phyloP scores from a whole-genome alignment of 2,888 invertebrate genomes.

The Andricus quercusramuli region DNA sequence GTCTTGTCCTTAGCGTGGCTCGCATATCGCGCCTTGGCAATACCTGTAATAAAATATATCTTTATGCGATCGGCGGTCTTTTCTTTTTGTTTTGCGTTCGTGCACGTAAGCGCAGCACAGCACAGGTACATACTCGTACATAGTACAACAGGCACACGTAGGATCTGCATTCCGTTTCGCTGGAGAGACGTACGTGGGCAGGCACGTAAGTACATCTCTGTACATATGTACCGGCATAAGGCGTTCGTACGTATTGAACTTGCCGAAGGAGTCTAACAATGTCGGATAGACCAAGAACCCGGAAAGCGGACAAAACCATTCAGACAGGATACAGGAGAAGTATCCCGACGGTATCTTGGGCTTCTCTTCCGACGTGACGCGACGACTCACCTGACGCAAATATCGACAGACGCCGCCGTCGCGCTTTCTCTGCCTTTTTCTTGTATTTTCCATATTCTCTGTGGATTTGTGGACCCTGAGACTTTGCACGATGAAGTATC shows the following conservation, averaged over 20 bases:
- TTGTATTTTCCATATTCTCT: slow-evolving; percentile 14
- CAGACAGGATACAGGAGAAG: background rate
- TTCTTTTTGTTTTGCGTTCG: slow-evolving; percentile 11
- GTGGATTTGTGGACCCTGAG: slow-evolving; percentile 8
- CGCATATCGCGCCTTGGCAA: slow-evolving; percentile 23
- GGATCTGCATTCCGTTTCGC: slow-evolving; percentile 25
- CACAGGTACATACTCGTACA: background rate
- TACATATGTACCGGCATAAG: slow-evolving; percentile 23
- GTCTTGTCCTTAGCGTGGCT: slow-evolving; percentile 22
- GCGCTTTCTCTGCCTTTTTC: slow-evolving; percentile 7
- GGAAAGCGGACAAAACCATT: slow-evolving; percentile 28
- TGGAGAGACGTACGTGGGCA: slow-evolving; percentile 20
- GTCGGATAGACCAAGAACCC: slow-evolving; percentile 13
- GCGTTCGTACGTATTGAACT: background rate
- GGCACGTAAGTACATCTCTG: background rate
- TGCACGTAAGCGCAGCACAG: background rate
- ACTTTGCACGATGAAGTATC: background rate
- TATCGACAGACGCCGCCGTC: slow-evolving; percentile 18
- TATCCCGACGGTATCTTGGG: background rate
- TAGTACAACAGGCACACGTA: slow-evolving; percentile 1
- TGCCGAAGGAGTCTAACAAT: slow-evolving; percentile 14
- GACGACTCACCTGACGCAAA: slow-evolving; percentile 27
- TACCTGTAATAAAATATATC: slow-evolving; percentile 21
- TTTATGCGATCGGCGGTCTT: slow-evolving; percentile 31
- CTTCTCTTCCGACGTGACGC: slow-evolving; percentile 15